These are phyloP conservation scores for Alectoris magna DNA, from an alignment of 2,797 vertebrate genomes.

Conservation along the genomic window DNA sequence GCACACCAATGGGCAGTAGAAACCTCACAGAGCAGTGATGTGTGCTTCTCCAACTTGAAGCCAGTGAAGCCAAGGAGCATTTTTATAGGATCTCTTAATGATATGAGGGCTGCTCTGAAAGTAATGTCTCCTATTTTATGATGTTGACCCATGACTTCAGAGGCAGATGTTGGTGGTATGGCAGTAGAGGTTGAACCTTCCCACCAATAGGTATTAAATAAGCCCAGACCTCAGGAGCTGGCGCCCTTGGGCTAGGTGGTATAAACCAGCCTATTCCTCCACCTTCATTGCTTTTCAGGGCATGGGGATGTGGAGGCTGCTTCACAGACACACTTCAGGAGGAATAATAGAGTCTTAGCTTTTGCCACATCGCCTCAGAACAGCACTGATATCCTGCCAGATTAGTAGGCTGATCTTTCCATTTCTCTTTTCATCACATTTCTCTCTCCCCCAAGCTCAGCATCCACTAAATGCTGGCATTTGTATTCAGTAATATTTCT, in stretches of 20 bases:
- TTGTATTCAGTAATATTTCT: slow-evolving; percentile 35
- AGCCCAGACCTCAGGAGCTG: not conserved
- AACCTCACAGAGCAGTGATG: not conserved
- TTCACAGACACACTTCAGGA: not conserved
- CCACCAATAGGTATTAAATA: not conserved
- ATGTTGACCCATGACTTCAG: not conserved
- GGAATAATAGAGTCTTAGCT: not conserved
- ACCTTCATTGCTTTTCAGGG: not conserved
- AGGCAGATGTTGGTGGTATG: not conserved
- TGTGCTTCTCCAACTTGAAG: not conserved
- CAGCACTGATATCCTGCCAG: not conserved
- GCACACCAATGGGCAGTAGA: not conserved
- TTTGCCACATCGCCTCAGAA: accelerated
- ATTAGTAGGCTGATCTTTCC: not conserved
- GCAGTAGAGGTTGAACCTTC: not conserved
- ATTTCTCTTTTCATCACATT: not conserved
- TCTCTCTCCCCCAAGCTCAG: not conserved
- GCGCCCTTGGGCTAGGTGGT: not conserved
- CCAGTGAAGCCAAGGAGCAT: not conserved
- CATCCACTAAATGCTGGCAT: slow-evolving; percentile 10
- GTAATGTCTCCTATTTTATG: not conserved
- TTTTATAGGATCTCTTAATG: not conserved
- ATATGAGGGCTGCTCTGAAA: not conserved
- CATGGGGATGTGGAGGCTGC: accelerated
- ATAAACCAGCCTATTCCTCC: not conserved